Evolutionary conservation across 2,113 vertebrate species (phyloP).

Genomic region (Alces alces): DNA sequence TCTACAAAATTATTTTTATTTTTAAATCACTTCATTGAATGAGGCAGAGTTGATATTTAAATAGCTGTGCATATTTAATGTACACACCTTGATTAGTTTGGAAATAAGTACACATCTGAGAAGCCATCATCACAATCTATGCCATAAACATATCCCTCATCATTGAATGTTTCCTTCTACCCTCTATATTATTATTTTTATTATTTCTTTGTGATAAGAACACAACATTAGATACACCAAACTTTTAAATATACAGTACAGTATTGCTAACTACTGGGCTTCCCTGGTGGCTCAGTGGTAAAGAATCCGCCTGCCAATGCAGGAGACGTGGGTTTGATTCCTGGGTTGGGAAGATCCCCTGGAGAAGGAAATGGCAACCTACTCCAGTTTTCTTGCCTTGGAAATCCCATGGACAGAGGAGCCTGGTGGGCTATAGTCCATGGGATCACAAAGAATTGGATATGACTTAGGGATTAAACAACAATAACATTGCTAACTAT

Average conservation of each 20-base stretch:
- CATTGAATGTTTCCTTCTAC: not conserved
- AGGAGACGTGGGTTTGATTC: fast-evolving
- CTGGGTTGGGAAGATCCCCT: not conserved
- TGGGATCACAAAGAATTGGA: not conserved
- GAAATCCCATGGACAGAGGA: not conserved
- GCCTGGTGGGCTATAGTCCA: not conserved
- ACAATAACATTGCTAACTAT: not conserved
- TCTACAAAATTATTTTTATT: not conserved
- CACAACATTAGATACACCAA: no score
- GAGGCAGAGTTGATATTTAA: not conserved
- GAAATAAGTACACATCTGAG: not conserved
- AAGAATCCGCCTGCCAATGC: not conserved
- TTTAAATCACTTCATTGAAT: not conserved
- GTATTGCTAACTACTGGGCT: not conserved
- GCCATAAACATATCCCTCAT: not conserved
- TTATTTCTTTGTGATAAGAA: not conserved
- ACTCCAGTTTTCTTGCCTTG: not conserved
- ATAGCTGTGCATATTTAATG: not conserved
- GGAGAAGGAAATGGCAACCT: not conserved
- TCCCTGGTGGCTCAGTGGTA: not conserved
- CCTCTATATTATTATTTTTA: not conserved
- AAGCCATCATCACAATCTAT: not conserved
- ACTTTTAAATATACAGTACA: not conserved
- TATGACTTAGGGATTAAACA: not conserved
- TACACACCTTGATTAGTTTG: not conserved